Conservation (phyloP, 2,113 vertebrate genomes). For the Gnathonemus longibarbis region DNA sequence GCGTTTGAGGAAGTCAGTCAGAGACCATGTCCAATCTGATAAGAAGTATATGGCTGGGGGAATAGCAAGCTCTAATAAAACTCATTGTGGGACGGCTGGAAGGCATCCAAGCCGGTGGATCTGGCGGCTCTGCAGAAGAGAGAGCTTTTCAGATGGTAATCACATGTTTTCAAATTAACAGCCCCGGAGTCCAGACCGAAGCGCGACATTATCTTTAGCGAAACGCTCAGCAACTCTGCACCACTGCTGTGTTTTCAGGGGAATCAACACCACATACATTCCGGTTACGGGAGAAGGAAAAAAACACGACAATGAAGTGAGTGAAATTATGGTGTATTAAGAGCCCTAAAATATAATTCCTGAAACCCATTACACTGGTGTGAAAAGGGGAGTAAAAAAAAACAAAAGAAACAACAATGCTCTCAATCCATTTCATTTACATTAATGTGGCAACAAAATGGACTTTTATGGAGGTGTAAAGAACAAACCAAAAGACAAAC, state of each 20-base stretch:
- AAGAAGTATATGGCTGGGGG: neutral
- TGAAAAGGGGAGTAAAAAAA: neutral
- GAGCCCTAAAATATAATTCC: neutral
- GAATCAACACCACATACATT: neutral
- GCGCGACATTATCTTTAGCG: conserved; percentile 1
- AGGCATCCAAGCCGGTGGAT: conserved; percentile 13
- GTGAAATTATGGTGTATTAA: neutral
- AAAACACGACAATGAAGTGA: neutral
- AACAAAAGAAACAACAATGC: neutral
- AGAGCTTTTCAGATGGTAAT: conserved; percentile 25
- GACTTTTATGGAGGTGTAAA: neutral
- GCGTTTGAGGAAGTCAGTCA: neutral
- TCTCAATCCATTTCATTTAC: neutral
- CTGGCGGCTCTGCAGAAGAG: neutral
- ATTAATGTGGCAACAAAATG: neutral
- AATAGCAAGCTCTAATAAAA: neutral
- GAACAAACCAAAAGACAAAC: neutral
- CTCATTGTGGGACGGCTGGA: conserved; percentile 15
- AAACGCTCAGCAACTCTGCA: neutral
- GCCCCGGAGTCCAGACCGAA: neutral
- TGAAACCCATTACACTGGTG: neutral
- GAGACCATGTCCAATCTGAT: conserved; percentile 8
- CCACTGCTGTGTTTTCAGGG: too few species aligned
- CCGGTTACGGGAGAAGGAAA: neutral
- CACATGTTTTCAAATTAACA: conserved; percentile 14